Evolutionary conservation across 2,888 invertebrate genomes (phyloP).

Genomic region (Cylindroiulus punctatus): DNA sequence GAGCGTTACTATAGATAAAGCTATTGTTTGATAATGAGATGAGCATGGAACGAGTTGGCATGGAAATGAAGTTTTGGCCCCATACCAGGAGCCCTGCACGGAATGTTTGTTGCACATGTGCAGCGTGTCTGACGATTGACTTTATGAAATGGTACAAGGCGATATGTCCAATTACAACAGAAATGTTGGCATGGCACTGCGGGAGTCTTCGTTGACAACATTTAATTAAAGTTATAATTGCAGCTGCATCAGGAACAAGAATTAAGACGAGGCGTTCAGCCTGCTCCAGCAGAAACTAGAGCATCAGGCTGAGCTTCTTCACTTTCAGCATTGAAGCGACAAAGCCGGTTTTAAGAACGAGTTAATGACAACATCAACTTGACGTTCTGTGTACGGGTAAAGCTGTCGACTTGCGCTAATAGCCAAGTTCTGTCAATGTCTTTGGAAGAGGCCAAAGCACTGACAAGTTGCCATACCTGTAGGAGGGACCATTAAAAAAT

Average conservation of each 20-base stretch:
- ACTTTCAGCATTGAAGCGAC: not conserved
- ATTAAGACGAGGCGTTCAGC: not conserved
- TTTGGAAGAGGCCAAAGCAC: not conserved
- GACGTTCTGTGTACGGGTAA: not conserved
- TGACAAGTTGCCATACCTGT: not conserved
- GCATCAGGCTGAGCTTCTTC: not conserved
- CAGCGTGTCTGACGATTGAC: not conserved
- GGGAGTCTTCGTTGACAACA: not conserved
- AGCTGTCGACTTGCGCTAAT: not conserved
- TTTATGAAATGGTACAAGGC: not conserved
- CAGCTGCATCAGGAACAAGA: not conserved
- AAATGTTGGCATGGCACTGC: not conserved
- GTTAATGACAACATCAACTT: conserved; percentile 24
- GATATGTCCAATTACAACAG: not conserved
- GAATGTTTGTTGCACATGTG: not conserved
- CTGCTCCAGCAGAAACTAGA: not conserved
- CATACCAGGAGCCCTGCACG: not conserved
- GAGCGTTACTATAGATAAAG: too few relatives aligned
- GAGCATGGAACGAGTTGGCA: not conserved
- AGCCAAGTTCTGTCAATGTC: not conserved
- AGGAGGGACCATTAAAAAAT: too few relatives aligned
- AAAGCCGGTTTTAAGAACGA: not conserved
- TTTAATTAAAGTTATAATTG: conserved; percentile 20
- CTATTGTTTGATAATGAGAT: too few relatives aligned
- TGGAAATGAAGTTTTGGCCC: not conserved